Evolutionary conservation across 2,797 vertebrate species (phyloP).

Genomic region (Pipistrellus pygmaeus): DNA sequence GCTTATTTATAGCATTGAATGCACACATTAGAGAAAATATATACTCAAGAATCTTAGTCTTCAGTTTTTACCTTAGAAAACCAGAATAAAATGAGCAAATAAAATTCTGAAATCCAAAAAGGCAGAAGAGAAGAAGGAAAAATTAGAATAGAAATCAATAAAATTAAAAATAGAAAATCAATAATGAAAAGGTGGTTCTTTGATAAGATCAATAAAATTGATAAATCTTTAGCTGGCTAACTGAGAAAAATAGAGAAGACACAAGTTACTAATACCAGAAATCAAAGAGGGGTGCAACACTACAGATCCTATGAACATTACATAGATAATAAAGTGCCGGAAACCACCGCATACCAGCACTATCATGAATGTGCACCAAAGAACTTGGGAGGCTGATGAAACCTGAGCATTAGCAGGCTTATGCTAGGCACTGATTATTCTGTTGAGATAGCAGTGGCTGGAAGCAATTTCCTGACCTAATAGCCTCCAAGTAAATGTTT

Average conservation of each 20-base stretch:
- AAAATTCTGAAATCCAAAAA: neutral
- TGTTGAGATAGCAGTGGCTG: too few species aligned
- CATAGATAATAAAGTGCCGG: neutral
- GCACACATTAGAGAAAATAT: neutral
- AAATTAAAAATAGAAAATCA: neutral
- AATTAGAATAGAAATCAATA: neutral
- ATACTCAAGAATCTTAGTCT: neutral
- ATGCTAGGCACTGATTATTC: too few species aligned
- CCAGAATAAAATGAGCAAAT: neutral
- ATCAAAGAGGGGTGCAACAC: neutral
- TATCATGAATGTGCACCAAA: too few species aligned
- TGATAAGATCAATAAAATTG: neutral
- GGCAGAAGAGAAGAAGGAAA: neutral
- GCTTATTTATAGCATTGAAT: neutral
- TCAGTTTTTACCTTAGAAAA: neutral
- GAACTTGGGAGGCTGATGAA: too few species aligned
- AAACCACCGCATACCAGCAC: too few species aligned
- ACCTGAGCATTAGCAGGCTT: too few species aligned
- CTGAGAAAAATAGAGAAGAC: neutral
- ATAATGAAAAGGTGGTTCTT: neutral
- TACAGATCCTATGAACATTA: neutral
- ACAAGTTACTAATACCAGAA: neutral
- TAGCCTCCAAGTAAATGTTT: too few species aligned
- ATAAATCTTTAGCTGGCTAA: neutral
- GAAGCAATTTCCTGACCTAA: too few species aligned